Base-by-base conservation (phyloP, 1,140 invertebrate genomes). In the Drosophila mojavensis region DNA sequence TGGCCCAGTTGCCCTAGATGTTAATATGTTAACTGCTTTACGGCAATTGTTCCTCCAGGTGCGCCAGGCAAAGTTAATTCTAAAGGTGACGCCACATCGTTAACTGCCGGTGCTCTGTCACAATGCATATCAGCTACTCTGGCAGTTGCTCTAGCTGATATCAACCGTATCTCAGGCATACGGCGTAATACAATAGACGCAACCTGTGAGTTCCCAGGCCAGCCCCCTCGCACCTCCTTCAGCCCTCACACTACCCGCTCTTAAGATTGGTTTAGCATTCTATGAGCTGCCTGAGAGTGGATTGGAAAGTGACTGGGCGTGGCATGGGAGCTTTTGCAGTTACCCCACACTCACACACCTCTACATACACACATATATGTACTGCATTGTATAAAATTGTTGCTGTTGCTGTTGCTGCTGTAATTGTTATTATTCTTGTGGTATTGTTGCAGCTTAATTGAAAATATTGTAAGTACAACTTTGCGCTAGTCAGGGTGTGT, bases 371-470 rank as follows among this genome's bases (percentile, higher is more conserved):
- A 15, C 63, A 28, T 72, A 73, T 33, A 24, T 20, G 55, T 79
- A 71, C 36, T 39, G 43, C n/a, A 55, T 56, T 72, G 47, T 64
- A 51, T 58, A 61, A 47, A 74, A 59, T 65, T 69, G 15, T 55
- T 53, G 55, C 66, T 54, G 15, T 55, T 53, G 55, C 66, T 54
- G 28, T 43, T 64, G 65, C 65, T 80, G 59, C 68, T 86, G 83
- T 78, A 88, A 86, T 89, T 86, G 84, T 86, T 86, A 83, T 88
- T 86, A 83, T 86, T 86, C 84, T 79, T 68, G 68, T 71, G 84
- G 83, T 78, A 89, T 83, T 78, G 83, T 81, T 83, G 77, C 63
- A 83, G 79, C 83, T 86, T 86, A 86, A 86, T 86, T 86, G 83
- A 89, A 89, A 89, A 89, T 86, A 89, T 86, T 89, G 76, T 82